phyloP scores from a whole-genome alignment of 2,113 vertebrate species.

The Callopanchax toddi region DNA sequence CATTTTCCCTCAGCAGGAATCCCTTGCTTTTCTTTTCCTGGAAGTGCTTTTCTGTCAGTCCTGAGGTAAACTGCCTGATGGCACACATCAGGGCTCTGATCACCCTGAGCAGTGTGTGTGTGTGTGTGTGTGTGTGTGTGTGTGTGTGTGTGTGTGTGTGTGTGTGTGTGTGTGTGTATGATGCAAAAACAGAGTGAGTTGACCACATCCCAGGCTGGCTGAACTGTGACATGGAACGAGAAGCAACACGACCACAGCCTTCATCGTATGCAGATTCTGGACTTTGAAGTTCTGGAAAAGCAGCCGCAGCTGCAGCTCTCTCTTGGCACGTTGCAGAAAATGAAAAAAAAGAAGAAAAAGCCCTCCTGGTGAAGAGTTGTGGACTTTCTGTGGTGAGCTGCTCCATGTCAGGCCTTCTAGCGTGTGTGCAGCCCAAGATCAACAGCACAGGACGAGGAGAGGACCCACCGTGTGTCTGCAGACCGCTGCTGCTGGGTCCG shows the following conservation, averaged over 20 bases:
- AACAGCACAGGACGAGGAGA: constrained; percentile 56
- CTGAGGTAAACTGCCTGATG: constrained; percentile 73
- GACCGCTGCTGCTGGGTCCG: constrained; percentile 36
- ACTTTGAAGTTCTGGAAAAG: constrained; percentile 40
- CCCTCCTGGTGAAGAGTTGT: constrained; percentile 30
- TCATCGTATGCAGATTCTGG: constrained; percentile 13
- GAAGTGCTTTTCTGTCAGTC: constrained; percentile 74
- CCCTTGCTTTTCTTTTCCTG: constrained; percentile 71
- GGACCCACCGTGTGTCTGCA: constrained; percentile 58
- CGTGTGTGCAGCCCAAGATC: constrained; percentile 63
- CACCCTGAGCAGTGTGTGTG: constrained; percentile 54
- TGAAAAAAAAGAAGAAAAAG: constrained; percentile 20
- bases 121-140: constrained; percentile 34
- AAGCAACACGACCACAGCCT: constrained; percentile 15
- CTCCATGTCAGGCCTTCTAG: too few species aligned
- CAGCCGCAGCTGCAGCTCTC: constrained; percentile 9
- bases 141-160: constrained; percentile 46
- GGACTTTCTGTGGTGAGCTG: constrained; percentile 36
- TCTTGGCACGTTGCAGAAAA: constrained; percentile 25
- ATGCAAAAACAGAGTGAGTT: constrained; percentile 18
- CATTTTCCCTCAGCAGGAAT: constrained; percentile 72
- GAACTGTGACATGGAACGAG: constrained; percentile 18
- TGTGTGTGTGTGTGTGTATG: constrained; percentile 48
- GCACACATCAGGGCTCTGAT: constrained; percentile 67
- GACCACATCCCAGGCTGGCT: constrained; percentile 29